Evolutionary conservation across 2,888 invertebrate genomes (phyloP).

Genomic region (Blastobasis adustella): DNA sequence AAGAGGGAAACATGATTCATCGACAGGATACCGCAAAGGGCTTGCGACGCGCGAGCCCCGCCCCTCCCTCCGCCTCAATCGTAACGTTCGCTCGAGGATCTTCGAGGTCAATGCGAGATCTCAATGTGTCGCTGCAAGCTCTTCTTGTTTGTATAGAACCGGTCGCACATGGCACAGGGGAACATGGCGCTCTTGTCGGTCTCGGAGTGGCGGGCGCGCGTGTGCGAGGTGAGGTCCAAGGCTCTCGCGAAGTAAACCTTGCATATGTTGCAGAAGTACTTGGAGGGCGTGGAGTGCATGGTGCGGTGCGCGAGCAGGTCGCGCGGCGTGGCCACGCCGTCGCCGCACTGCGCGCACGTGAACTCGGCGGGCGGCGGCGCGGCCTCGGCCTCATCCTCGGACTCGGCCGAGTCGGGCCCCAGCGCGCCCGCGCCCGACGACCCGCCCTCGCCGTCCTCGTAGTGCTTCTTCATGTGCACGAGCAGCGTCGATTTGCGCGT

Average conservation of each 20-base stretch:
- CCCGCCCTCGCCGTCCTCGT: slow-evolving; percentile 56
- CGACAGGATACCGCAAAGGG: no score
- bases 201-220: slow-evolving; percentile 64
- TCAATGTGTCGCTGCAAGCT: slow-evolving; percentile 73
- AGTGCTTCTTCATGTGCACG: slow-evolving; percentile 77
- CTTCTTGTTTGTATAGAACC: slow-evolving; percentile 71
- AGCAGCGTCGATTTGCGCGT: slow-evolving; percentile 77
- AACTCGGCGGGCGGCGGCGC: slow-evolving; percentile 60
- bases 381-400: slow-evolving; percentile 50
- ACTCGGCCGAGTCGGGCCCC: slow-evolving; percentile 19
- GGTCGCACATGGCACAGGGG: slow-evolving; percentile 75
- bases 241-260: slow-evolving; percentile 67
- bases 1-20: no score
- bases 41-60: no score
- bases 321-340: slow-evolving; percentile 69
- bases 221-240: slow-evolving; percentile 61
- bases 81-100: no score
- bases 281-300: slow-evolving; percentile 67
- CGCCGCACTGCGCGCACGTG: slow-evolving; percentile 71
- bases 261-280: slow-evolving; percentile 76
- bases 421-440: slow-evolving; percentile 23
- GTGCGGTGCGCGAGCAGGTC: slow-evolving; percentile 73
- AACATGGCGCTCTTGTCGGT: slow-evolving; percentile 68
- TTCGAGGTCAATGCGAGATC: slow-evolving; percentile 59
- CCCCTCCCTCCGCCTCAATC: no score